Evolutionary conservation across 30 jellyfish, hydroid and myxozoan genomes (phyloP), one percentile per base, ranked within the genome.

Genomic region (Mastigias papua): DNA sequence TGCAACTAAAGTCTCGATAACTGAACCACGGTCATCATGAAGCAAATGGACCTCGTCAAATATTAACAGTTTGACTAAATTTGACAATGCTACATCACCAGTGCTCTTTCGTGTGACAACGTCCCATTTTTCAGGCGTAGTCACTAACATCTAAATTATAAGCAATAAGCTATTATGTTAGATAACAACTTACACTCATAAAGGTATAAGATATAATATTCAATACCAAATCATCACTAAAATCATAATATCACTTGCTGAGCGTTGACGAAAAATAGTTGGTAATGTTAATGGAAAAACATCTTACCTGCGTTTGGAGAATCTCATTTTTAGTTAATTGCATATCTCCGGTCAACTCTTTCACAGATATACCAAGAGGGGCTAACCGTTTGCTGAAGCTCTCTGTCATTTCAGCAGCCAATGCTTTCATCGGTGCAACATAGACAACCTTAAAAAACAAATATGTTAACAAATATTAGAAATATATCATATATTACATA

Each of bases 91-190:
- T 27, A 92, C 97, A 58, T 96, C 99, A 13, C 99, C 97, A 0
- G 97, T 76, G 65, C 98, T 79, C 61, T 92, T 96, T 48, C 99
- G 76, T 60, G 99, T 96, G 11, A 96, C 98, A 1, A 96, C 98
- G 68, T 96, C 99, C 99, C 99, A 96, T 85, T 96, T 96, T 81
- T 96, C 99, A 2, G 99, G 99, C 42, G 99, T 96, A 29, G 99
- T 96, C 0, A 96, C 93, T 75, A 96, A 78, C 98, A 96, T 92
- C 98, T 95, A 70, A 6, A 50, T 2, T 25, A n/a, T n/a, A n/a
- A n/a, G n/a, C n/a, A n/a, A n/a, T n/a, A n/a, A n/a, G n/a, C n/a
- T n/a, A n/a, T n/a, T n/a, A n/a, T n/a, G n/a, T n/a, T n/a, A n/a
- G n/a, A n/a, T n/a, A n/a, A n/a, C n/a, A n/a, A n/a, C n/a, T n/a